These are phyloP conservation scores for Enteromius unitaeniatus DNA, from an alignment of 2,797 vertebrate species.

Conservation along the genomic window DNA sequence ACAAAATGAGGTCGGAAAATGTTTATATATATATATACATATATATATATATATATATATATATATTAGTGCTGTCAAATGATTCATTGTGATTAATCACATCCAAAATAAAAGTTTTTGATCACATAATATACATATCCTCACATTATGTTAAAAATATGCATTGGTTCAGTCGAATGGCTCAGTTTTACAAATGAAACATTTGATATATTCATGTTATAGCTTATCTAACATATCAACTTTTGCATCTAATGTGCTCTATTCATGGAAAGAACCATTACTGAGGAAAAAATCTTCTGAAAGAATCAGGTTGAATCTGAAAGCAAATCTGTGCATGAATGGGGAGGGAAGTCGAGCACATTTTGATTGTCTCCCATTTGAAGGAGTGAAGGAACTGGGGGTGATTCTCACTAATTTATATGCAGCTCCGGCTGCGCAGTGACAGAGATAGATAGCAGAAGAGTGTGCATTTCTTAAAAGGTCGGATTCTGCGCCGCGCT, in stretches of 20 bases:
- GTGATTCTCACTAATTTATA: conserved; percentile 72
- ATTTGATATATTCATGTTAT: neutral
- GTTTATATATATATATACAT: too few relatives aligned
- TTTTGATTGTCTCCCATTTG: conserved; percentile 66
- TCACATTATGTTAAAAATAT: neutral
- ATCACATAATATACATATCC: neutral
- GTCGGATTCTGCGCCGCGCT: conserved; percentile 63
- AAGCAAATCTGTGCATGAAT: conserved; percentile 51
- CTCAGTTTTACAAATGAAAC: neutral
- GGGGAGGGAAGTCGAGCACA: conserved; percentile 56
- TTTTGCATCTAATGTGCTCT: neutral
- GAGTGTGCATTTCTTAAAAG: conserved; percentile 76
- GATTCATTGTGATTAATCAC: too few relatives aligned
- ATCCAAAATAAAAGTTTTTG: too few relatives aligned
- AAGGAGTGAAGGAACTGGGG: conserved; percentile 24
- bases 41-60: too few relatives aligned
- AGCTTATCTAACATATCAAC: neutral
- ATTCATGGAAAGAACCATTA: neutral
- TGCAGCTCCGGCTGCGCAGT: conserved; percentile 70
- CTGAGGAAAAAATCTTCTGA: conserved; percentile 8
- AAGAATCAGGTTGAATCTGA: conserved; percentile 69
- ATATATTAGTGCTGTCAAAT: too few relatives aligned
- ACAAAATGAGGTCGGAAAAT: neutral
- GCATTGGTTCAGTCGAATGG: neutral
- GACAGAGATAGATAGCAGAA: conserved; percentile 78